phyloP scores from a whole-genome alignment of 37 sponge, comb jelly and placozoan species.

The Chondrilla cf. caribensis region DNA sequence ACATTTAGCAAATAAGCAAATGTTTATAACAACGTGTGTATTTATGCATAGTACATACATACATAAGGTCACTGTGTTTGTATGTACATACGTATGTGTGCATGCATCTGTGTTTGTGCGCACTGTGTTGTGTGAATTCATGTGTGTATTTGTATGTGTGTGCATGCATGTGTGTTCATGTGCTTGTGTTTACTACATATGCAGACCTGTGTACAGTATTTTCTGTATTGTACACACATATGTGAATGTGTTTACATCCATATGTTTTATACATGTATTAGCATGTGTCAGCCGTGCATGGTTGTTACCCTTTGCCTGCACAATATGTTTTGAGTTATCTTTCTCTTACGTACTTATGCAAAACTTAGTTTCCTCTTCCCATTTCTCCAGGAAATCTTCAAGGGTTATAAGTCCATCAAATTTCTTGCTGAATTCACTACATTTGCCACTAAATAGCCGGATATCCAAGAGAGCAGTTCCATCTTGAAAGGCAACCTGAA shows the following conservation, averaged over 20 bases:
- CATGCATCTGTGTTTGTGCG: too few species aligned
- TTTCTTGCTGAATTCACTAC: neutral
- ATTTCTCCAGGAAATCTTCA: neutral
- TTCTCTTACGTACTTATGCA: neutral
- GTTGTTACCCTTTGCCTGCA: too few species aligned
- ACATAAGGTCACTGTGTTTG: too few species aligned
- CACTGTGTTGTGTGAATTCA: neutral
- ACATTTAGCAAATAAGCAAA: neutral
- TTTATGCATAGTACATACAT: too few species aligned
- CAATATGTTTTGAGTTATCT: too few species aligned
- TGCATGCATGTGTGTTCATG: neutral
- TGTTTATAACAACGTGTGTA: neutral
- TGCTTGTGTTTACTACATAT: neutral
- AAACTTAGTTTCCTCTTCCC: constrained; percentile 2
- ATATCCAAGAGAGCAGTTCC: neutral
- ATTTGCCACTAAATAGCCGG: neutral
- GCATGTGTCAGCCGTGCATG: too few species aligned
- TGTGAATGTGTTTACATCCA: neutral
- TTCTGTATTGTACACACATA: neutral
- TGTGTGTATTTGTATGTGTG: neutral
- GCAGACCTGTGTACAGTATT: neutral
- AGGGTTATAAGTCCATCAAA: neutral
- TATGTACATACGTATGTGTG: too few species aligned
- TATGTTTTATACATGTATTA: neutral
- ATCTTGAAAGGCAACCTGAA: neutral